Base-by-base conservation (phyloP, 1,140 invertebrate species). In the Heliconius himera region DNA sequence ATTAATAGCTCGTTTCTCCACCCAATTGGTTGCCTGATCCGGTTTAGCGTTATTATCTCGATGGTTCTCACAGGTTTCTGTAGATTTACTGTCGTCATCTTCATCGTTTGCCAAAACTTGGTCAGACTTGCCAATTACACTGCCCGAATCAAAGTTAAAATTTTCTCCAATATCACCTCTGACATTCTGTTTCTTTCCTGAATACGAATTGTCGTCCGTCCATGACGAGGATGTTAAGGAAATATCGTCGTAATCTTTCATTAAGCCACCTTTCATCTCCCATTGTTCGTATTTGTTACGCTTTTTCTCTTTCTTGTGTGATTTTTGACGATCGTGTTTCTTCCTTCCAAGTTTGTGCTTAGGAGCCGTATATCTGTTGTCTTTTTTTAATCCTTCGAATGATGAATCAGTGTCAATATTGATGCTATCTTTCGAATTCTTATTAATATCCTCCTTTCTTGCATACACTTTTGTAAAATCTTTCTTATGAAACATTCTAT, bases 211-310 rank as follows among this genome's bases (percentile, higher is more conserved):
- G 26, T 66, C 54, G 20, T 60, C 60, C 9, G 60, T 11, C 60
- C 26, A 66, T 29, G 74, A 76, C 29, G 81, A 83, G 80, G 88
- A 87, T 80, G 83, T 82, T 6, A 86, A 51, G 26, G 89, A 89
- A 51, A 90, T 81, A 54, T 89, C 87, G 83, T 92, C 91, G 85
- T 88, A 92, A 79, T 91, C 89, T 76, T 88, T 90, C 22, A 91
- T 77, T 71, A 92, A 88, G 46, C 91, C 92, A 33, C 90, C 89
- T 78, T 94, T 94, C 81, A 92, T 91, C 83, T 93, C 89, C 88
- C 89, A 93, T 70, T 92, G 87, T 77, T 91, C 91, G 83, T 92
- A 90, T 79, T 90, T 93, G 76, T 90, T 89, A 33, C 85, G 89
- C 38, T 88, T 90, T 74, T 93, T 93, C 77, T 90, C 89, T 79